These are phyloP conservation scores for Habroteleia sp. DNA, from an alignment of 2,888 invertebrate species.

Conservation along the genomic window DNA sequence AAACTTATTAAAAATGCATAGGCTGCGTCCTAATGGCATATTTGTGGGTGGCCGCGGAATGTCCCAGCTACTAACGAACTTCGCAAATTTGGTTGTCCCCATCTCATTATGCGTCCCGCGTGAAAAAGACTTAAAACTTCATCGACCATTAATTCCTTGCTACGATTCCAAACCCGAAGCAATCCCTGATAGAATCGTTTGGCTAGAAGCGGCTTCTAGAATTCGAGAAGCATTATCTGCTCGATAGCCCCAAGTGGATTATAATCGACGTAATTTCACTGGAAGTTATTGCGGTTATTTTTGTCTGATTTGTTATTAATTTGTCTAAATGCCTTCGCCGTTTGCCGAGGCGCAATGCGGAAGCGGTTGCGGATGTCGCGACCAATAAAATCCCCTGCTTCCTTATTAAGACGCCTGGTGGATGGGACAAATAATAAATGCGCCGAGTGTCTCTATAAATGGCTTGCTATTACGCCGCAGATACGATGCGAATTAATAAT, in stretches of 20 bases:
- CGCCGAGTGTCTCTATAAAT: conserved; percentile 17
- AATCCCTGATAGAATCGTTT: no score
- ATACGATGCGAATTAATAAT: conserved; percentile 44
- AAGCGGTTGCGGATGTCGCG: conserved; percentile 37
- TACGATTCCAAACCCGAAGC: no score
- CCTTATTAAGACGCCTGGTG: conserved; percentile 28
- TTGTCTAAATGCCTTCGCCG: conserved; percentile 2
- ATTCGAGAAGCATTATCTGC: no score
- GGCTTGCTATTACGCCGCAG: conserved; percentile 30
- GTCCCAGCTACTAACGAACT: conserved; percentile 64
- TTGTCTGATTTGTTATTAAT: conserved; percentile 12
- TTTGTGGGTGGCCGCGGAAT: conserved; percentile 69
- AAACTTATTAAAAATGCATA: conserved; percentile 79
- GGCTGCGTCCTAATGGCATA: conserved; percentile 72
- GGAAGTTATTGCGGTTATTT: no score
- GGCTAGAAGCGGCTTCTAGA: no score
- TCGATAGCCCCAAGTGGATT: no score
- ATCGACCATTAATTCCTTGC: background rate
- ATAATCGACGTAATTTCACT: no score
- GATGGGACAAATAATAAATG: conserved; percentile 55
- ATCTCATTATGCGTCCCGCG: background rate
- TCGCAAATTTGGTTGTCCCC: conserved; percentile 67
- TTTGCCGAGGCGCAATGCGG: conserved; percentile 38
- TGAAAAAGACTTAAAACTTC: conserved; percentile 16
- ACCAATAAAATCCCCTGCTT: conserved; percentile 52